Evolutionary conservation across 1,140 invertebrate genomes (phyloP), one percentile per base, ranked within the genome.

Genomic region (Chionoecetes opilio): DNA sequence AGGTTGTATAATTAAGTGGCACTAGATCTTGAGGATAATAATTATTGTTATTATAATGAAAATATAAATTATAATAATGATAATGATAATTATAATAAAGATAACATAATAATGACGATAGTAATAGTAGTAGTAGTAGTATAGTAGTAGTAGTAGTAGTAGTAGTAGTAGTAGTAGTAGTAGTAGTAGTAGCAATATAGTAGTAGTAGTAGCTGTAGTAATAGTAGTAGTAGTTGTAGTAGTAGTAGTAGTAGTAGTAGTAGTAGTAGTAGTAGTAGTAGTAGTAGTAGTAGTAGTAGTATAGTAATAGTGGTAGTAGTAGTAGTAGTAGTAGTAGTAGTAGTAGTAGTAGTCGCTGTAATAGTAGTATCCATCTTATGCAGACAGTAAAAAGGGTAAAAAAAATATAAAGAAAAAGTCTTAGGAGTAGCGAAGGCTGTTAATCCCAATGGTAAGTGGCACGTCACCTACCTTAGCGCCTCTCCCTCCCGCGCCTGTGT

Each of bases 131-230:
- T 21, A 75, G 53, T 21, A 75, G 53, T 21, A 75, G 53, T 75
- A 75, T 75, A 75, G 53, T 75, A 75, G 53, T 75, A 75, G 53
- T 75, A 75, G 53, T 75, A 75, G 53, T 75, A 75, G 21, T 26
- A 75, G 53, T 75, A 75, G 53, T 75, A 75, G 53, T 75, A 75
- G 53, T 75, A 75, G 53, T 75, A 75, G 53, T 75, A 75, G 53
- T 75, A 75, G 53, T 75, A 75, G 53, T 75, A 75, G 53, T 75
- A 75, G 53, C 53, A 75, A 14, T 14, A 46, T 21, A 26, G 53
- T 21, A 26, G 53, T 21, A 26, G 53, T 3, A 26, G 53, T 21
- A 26, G 53, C 3, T 14, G 9, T 21, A 26, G 9, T 21, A 26
- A 26, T 21, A 75, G 53, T 9, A 75, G 53, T 21, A 26, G 53